phyloP scores from a whole-genome alignment of 2,113 vertebrate species.

The Myotis yumanensis region DNA sequence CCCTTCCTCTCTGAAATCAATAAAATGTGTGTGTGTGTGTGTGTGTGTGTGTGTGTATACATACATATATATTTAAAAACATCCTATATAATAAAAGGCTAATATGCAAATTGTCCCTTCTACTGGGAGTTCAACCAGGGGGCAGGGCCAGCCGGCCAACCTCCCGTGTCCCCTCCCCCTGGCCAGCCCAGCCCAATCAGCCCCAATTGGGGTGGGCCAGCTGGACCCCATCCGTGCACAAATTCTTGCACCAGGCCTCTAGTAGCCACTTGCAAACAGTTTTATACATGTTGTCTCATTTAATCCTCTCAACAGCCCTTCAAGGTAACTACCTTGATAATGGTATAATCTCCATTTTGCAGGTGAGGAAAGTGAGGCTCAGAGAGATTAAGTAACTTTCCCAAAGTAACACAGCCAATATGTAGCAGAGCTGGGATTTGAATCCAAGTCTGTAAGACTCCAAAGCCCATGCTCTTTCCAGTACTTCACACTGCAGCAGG shows the following conservation, averaged over 20 bases:
- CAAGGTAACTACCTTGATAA: constrained; percentile 58
- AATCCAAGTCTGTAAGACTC: constrained; percentile 65
- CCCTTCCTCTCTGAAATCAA: too few species aligned
- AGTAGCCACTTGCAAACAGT: neutral
- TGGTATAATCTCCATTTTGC: constrained; percentile 68
- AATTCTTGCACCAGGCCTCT: neutral
- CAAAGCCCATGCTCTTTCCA: constrained; percentile 70
- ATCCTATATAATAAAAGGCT: too few species aligned
- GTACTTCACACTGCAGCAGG: constrained; percentile 58
- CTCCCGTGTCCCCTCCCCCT: too few species aligned
- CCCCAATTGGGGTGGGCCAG: too few species aligned
- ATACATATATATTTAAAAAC: too few species aligned
- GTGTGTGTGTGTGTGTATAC: too few species aligned
- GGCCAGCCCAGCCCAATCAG: too few species aligned
- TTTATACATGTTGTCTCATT: constrained; percentile 42
- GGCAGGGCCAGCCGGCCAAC: too few species aligned
- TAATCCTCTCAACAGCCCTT: constrained; percentile 39
- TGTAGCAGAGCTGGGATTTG: constrained; percentile 69
- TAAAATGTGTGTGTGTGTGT: too few species aligned
- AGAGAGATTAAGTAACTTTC: constrained; percentile 69
- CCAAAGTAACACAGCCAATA: constrained; percentile 61
- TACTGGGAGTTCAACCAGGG: too few species aligned
- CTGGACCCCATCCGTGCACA: too few species aligned
- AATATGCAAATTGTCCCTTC: too few species aligned
- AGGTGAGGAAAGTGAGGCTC: constrained; percentile 71